phyloP scores from a whole-genome alignment of 2,113 vertebrate species.

The Tragulus kanchil region DNA sequence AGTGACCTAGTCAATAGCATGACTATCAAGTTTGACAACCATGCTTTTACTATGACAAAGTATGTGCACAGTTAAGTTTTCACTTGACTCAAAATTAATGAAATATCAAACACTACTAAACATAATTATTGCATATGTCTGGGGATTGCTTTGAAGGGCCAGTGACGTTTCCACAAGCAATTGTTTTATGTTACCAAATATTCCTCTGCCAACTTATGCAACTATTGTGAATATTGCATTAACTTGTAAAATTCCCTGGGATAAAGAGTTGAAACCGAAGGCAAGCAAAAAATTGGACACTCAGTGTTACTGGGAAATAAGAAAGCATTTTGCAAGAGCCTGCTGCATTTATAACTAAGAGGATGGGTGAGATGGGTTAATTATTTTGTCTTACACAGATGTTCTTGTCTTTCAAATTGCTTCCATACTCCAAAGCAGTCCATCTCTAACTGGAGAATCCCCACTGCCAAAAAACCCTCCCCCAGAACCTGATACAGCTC shows the following conservation, averaged over 20 bases:
- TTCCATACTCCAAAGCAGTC: too few species aligned
- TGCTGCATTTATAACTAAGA: background rate
- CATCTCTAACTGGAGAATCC: background rate
- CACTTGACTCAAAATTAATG: background rate
- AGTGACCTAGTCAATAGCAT: background rate
- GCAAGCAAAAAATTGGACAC: background rate
- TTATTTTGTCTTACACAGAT: background rate
- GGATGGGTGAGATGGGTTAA: background rate
- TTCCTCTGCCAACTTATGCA: background rate
- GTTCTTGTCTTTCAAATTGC: background rate
- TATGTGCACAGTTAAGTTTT: background rate
- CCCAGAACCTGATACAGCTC: background rate
- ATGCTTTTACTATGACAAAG: background rate
- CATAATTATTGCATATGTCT: background rate
- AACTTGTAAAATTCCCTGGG: background rate
- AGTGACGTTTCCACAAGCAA: background rate
- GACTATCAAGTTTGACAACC: background rate
- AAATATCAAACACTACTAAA: background rate
- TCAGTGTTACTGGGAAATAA: background rate
- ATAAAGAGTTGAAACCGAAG: constrained; percentile 21
- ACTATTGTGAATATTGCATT: background rate
- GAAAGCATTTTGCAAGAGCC: background rate
- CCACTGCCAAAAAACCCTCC: background rate
- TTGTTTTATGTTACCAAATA: constrained; percentile 34
- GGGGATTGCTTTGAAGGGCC: background rate